Conservation (phyloP, 2,113 vertebrate genomes). For the Cathartes aura region DNA sequence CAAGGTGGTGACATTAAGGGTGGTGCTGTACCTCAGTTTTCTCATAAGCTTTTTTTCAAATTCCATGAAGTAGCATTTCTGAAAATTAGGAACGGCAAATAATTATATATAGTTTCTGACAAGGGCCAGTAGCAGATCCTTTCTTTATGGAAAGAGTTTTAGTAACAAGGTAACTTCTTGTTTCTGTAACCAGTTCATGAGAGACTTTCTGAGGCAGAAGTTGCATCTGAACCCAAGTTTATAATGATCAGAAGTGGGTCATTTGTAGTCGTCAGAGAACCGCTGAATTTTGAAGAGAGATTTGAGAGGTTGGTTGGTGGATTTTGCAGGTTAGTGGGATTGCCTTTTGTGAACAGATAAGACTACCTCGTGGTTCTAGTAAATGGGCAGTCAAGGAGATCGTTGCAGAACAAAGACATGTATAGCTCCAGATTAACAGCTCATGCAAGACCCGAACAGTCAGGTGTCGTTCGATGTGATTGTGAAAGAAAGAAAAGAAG, state of each 20-base stretch:
- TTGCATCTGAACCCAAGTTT: background rate
- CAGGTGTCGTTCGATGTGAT: background rate
- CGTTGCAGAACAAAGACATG: rapidly evolving
- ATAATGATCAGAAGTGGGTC: background rate
- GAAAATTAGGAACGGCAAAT: background rate
- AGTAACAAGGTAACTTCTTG: background rate
- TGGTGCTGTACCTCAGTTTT: background rate
- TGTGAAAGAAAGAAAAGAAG: background rate
- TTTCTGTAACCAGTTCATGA: background rate
- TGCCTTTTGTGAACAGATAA: background rate
- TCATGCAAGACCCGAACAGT: background rate
- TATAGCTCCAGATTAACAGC: background rate
- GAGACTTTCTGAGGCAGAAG: background rate
- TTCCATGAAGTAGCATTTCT: background rate
- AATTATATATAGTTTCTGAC: background rate
- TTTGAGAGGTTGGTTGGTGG: background rate
- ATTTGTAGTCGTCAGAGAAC: background rate
- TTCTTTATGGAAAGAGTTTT: background rate
- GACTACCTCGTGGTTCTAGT: rapidly evolving
- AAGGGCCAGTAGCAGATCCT: background rate
- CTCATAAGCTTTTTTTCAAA: background rate
- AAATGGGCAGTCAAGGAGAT: background rate
- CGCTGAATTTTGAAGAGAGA: background rate
- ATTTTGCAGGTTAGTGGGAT: background rate
- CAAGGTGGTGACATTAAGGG: background rate